Base-by-base conservation (phyloP, 2,113 vertebrate genomes). In the Notiomystis cincta region DNA sequence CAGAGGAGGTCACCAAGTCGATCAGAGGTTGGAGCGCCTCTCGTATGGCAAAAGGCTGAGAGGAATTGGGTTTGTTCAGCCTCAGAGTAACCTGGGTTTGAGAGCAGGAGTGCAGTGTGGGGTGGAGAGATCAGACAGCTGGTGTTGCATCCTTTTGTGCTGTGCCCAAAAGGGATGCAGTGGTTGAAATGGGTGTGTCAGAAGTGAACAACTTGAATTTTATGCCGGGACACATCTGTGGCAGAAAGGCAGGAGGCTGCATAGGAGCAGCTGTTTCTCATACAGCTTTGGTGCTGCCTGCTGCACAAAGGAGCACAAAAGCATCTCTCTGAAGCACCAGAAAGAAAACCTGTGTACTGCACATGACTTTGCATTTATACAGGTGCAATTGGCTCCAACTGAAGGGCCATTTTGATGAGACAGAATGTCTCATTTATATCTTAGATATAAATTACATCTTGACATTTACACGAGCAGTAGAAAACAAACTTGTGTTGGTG, bases 351-450 rank as follows among this genome's bases (percentile, higher is more conserved):
- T 95, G 20, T 64, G 61, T 78, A 10, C 64, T 64, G 58, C 38
- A 22, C 30, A 31, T 90, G 82, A 60, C 25, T 76, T 60, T 82
- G 69, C 91, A 90, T 92, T 96, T 89, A 31, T 95, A 85, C 95
- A 97, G 93, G 92, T 97, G 95, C 96, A 95, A 9, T 13, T 83
- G 51, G 54, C 77, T 90, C 61, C 65, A 77, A 8, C 66, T 89
- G 87, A 94, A 93, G 50, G 92, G 40, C 50, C 18, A 22, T 93
- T 95, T 48, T 87, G 80, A 72, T 28, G 79, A 69, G 79, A 47
- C 9, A 48, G 82, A 95, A 87, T 71, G 70, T 72, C 70, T 85
- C 54, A 35, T 93, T 83, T 79, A 27, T 82, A 40, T 90, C 76
- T 75, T 35, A 4, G 10, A 16, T 75, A 69, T 95, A 96, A 94